Base-by-base conservation (phyloP, 2,113 vertebrate genomes). In the Lichenostomus cassidix region DNA sequence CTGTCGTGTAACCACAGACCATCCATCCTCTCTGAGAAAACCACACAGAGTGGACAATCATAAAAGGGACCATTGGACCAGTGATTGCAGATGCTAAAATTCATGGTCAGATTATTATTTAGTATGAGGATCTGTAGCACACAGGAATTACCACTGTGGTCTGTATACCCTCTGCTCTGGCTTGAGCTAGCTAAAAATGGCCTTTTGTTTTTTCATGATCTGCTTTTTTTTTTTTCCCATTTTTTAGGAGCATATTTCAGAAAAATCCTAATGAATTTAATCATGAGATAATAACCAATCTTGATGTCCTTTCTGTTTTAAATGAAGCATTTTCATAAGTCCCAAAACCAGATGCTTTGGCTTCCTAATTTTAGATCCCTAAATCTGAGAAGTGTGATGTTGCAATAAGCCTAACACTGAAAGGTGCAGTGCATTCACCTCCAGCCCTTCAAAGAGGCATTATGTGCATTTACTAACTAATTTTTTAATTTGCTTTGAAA, bases 401-500 rank as follows among this genome's bases (percentile, higher is more conserved):
- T 83, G 60, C 20, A 75, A 13, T 35, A 42, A 49, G 20, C 15
- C 9, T 75, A 50, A 47, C 56, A 35, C 15, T 63, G 55, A 63
- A 75, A 84, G 58, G 53, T 91, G n/a, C 56, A 56, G 17, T 28
- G 17, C 37, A 1, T 50, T 91, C 56, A 95, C 71, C 60, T 94
- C 65, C 39, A 82, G 37, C 4, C 2, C 37, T 89, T 79, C 62
- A 64, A 46, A 81, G 35, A 79, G 21, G n/a, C 1, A 19, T 85
- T 93, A 41, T 29, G 9, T 81, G 71, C 39, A 42, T 76, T 95
- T 76, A 79, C 33, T 39, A 46, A 83, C 46, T 79, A 79, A 69
- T 92, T 94, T 93, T 92, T 50, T 13, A 65, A 68, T 95, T 89
- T 76, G 42, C 29, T 89, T 89, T 82, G 80, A 94, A 76, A 84